Base-by-base conservation (phyloP, 2,113 vertebrate species). In the Hydropotes inermis region DNA sequence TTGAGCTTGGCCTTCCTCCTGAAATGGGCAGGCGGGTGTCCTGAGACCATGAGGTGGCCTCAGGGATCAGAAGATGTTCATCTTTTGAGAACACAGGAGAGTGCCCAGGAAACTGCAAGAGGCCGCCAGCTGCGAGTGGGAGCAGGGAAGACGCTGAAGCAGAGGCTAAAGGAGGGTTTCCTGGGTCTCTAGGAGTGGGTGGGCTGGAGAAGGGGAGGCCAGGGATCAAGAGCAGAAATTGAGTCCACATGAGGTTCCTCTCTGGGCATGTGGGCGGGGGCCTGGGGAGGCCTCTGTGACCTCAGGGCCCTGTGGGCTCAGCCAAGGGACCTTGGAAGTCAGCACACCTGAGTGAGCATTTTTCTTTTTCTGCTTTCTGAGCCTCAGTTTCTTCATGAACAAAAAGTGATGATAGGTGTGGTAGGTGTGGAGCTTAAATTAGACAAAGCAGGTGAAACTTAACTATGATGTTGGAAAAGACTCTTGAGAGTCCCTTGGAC, bases 371-470 rank as follows among this genome's bases (percentile, higher is more conserved):
- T 52, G 67, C 58, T 83, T 67, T 52, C 45, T 36, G 30, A 70
- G 43, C 43, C 95, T 54, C 43, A 30, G 82, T 67, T 86, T 97
- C 67, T 81, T 96, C 52, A 52, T 45, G 94, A 83, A 50, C 14
- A 58, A 85, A 81, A 95, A 17, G 54, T 25, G 79, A 83, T 39
- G 39, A 39, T 39, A 39, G 39, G 39, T 39, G 39, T 64, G 33
- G 47, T 27, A 47, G 61, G 28, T 11, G 12, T 28, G n/a, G n/a
- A 36, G 28, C 21, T 70, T 86, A 27, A 25, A 23, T 43, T 55
- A 91, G 50, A 85, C 54, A 76, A 54, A 58, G 70, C 45, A 74
- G 39, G 36, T 74, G 21, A 74, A 39, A 74, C 54, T 39, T 39
- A 39, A 70, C 67, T 74, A 74, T 74, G n/a, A 36, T 74, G 67